Conservation (phyloP, 1,140 invertebrate species). For the Saccostrea glomerata region DNA sequence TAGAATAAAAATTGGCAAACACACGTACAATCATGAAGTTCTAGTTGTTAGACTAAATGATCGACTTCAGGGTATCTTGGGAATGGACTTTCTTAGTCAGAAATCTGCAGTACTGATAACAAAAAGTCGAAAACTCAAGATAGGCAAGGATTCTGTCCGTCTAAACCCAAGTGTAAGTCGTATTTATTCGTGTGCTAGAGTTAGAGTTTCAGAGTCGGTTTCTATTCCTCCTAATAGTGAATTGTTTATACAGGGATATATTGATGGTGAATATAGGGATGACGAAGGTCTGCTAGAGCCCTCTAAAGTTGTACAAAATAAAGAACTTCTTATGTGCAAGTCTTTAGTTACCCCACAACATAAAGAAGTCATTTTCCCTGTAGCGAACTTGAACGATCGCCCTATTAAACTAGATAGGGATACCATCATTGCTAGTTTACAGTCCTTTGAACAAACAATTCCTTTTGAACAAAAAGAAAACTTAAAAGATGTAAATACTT, state of each 20-base stretch:
- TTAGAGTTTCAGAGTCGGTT: background rate
- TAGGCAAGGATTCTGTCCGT: constrained; percentile 16
- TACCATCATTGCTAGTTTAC: no score
- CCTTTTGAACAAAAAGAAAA: no score
- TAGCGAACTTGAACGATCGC: background rate
- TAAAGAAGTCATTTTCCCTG: background rate
- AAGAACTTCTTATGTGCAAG: constrained; percentile 5
- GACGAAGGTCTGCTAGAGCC: constrained; percentile 34
- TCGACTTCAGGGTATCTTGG: constrained; percentile 21
- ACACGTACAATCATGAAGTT: constrained; percentile 27
- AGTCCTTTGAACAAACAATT: no score
- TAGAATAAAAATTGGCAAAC: constrained; percentile 12
- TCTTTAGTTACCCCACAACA: background rate
- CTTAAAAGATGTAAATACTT: no score
- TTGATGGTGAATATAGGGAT: constrained; percentile 15
- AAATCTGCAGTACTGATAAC: background rate
- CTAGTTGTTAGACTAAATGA: constrained; percentile 13
- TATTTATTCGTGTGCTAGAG: constrained; percentile 3
- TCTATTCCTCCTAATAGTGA: background rate
- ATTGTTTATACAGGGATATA: constrained; percentile 1
- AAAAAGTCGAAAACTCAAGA: constrained; percentile 21
- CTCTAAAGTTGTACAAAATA: background rate
- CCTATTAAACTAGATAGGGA: no score
- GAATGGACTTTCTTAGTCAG: constrained; percentile 20
- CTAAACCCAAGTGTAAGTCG: background rate